phyloP scores from a whole-genome alignment of 2,888 invertebrate species.

The Myopa tessellatipennis region DNA sequence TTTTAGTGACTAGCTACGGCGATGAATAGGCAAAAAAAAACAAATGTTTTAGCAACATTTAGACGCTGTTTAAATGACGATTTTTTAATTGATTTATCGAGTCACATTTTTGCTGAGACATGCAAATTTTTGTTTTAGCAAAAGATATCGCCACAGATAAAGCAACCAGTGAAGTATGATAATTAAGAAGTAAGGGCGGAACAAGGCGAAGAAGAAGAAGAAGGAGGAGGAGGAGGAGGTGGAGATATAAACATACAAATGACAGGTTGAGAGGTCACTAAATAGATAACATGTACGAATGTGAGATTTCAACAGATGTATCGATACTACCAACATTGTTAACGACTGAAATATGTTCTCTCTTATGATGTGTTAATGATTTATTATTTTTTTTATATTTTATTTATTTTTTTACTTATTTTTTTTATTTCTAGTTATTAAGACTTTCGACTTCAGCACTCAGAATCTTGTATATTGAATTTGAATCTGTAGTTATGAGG shows the following conservation, averaged over 20 bases:
- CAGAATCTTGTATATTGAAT: too few species aligned
- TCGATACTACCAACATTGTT: too few species aligned
- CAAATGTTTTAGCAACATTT: not conserved
- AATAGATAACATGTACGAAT: too few species aligned
- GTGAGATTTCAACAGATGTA: too few species aligned
- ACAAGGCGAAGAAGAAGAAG: not conserved
- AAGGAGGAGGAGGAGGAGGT: not conserved
- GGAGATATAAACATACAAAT: not conserved
- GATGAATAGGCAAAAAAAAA: not conserved
- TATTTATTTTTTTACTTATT: too few species aligned
- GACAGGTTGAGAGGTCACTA: not conserved
- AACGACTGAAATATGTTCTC: not conserved
- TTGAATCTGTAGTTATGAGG: too few species aligned
- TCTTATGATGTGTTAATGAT: not conserved
- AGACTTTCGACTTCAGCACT: too few species aligned
- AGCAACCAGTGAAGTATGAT: conserved; percentile 3
- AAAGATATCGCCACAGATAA: conserved; percentile 9
- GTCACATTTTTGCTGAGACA: not conserved
- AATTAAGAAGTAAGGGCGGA: not conserved
- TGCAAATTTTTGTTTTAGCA: conserved; percentile 5
- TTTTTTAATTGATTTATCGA: conserved; percentile 27
- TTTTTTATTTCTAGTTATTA: too few species aligned
- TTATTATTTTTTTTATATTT: conserved; percentile 2
- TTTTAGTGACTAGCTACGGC: too few species aligned
- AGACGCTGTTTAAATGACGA: not conserved